Evolutionary conservation across 2,113 vertebrate species (phyloP), one percentile per base, ranked within the genome.

Genomic region (Hipposideros armiger): DNA sequence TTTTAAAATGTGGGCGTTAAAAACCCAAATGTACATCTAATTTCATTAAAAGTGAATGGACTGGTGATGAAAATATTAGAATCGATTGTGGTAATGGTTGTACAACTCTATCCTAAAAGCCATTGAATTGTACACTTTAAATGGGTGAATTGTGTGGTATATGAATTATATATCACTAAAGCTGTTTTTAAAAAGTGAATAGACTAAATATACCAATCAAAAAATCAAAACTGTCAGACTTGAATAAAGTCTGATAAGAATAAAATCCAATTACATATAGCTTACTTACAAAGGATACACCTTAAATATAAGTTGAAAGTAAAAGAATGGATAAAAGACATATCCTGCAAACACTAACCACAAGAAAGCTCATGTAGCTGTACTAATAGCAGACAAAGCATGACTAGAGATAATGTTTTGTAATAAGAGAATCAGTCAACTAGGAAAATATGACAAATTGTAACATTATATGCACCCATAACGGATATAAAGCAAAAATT

Each of bases 11-110:
- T 30, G 17, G 11, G 17, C 36, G 6, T 87, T 50, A 76, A 83
- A 74, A 88, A 26, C 13, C 20, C 15, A 70, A 69, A 36, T 69
- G 62, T 60, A 36, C 40, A 54, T 50, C 32, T 87, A 80, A 69
- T 90, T 83, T 84, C 52, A 94, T 80, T 72, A 60, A 86, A 52
- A 72, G 11, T 70, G n/a, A 86, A 30, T 70, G 54, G 20, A 64
- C 62, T 47, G 10, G 19, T 58, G 19, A 84, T 69, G 32, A 60
- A 78, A 85, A 30, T 82, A 28, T 77, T 26, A 52, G 76, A 77
- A 26, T 66, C n/a, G 36, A 60, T 52, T 76, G 42, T 83, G 60
- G 28, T 50, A 50, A 83, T 58, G 36, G 16, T 24, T 13, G 13
- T 24, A 56, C 20, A 66, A 19, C 16, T 47, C 72, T 19, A 69